Conservation (phyloP, 2,888 invertebrate genomes). For the Brachyopa scutellaris region DNA sequence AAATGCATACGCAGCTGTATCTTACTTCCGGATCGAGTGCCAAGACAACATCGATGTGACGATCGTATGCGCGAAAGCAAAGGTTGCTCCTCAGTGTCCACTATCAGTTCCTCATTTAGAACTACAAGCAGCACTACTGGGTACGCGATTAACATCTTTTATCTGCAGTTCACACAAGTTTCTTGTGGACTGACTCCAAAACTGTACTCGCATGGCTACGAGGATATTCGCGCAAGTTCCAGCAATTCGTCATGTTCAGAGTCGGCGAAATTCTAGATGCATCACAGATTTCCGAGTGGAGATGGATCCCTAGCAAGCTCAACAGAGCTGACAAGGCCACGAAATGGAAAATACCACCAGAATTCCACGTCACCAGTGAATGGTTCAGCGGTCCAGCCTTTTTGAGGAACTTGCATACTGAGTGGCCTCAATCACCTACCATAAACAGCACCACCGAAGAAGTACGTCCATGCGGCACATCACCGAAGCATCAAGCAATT, state of each 20-base stretch:
- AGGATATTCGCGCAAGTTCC: slow-evolving; percentile 67
- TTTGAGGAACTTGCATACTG: slow-evolving; percentile 1
- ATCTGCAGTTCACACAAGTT: slow-evolving; percentile 26
- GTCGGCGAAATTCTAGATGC: slow-evolving; percentile 60
- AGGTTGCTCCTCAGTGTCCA: slow-evolving; percentile 6
- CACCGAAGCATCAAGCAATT: background rate
- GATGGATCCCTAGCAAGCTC: slow-evolving; percentile 56
- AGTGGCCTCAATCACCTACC: background rate
- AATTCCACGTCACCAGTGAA: background rate
- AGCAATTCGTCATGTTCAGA: slow-evolving; percentile 65
- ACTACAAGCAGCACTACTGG: slow-evolving; percentile 66
- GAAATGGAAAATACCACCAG: slow-evolving; percentile 31
- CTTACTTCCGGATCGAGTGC: slow-evolving; percentile 64
- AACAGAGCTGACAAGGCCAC: slow-evolving; percentile 65
- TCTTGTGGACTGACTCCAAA: slow-evolving; percentile 74
- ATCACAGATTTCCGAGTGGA: slow-evolving; percentile 39
- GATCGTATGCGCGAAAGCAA: slow-evolving; percentile 70
- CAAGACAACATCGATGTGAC: slow-evolving; percentile 33
- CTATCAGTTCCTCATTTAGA: slow-evolving; percentile 59
- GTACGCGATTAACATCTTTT: slow-evolving; percentile 29
- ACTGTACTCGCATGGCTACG: slow-evolving; percentile 73
- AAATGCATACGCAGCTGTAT: slow-evolving; percentile 71
- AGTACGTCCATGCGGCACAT: slow-evolving; percentile 16
- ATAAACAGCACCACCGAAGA: background rate
- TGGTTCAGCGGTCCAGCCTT: slow-evolving; percentile 59